A percentile compares a stretch with the other conserved stretches of the same genome.
These are phyloP conservation scores for Spea hammondii DNA, from an alignment of 2,797 vertebrate genomes.

Conservation along the genomic window DNA sequence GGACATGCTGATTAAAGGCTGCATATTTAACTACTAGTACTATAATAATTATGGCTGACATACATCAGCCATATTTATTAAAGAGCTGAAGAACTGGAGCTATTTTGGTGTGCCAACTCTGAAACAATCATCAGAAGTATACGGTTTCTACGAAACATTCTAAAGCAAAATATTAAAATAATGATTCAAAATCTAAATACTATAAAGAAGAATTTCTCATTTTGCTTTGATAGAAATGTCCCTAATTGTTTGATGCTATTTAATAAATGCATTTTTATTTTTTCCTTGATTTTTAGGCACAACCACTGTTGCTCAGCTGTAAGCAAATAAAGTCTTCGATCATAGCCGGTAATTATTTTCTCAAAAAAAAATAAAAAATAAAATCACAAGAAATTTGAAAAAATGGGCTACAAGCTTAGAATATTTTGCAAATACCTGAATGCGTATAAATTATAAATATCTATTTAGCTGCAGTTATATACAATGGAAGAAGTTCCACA, in stretches of 20 bases:
- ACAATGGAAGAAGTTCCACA: slow-evolving; percentile 50
- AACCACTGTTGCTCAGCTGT: slow-evolving; percentile 5
- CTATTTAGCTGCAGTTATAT: slow-evolving; percentile 46
- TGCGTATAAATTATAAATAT: slow-evolving; percentile 47
- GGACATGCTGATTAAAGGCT: background rate
- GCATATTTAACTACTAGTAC: background rate
- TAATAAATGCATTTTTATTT: background rate
- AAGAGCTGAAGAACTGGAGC: no score
- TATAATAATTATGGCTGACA: background rate
- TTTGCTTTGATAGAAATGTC: no score
- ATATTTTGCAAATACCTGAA: slow-evolving; percentile 32
- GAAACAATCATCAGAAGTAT: no score
- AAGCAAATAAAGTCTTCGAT: background rate
- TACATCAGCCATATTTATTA: no score
- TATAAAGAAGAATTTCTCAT: no score
- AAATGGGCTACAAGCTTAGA: slow-evolving; percentile 25
- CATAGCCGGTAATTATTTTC: slow-evolving; percentile 8
- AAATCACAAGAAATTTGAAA: slow-evolving; percentile 8
- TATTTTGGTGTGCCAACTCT: no score
- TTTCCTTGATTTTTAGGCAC: background rate
- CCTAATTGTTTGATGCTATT: no score
- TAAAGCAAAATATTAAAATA: no score
- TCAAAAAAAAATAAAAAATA: background rate
- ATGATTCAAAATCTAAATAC: no score
- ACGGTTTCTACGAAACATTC: no score